Conservation (phyloP, 2,888 invertebrate species). For the Napeogenes inachia region DNA sequence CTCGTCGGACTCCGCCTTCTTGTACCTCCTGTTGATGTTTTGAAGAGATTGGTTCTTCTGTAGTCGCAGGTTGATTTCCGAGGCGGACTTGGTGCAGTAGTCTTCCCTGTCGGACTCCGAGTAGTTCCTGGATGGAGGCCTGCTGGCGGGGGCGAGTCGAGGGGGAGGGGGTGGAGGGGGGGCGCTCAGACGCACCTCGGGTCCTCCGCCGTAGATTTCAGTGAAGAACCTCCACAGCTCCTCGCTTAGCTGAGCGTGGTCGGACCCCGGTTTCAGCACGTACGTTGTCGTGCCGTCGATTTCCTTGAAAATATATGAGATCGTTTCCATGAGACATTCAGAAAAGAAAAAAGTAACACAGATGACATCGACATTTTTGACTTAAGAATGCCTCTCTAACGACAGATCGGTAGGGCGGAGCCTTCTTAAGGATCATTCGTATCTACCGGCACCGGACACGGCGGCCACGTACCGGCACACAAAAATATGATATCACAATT, state of each 20-base stretch:
- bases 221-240: slow-evolving; percentile 92
- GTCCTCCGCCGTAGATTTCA: slow-evolving; percentile 92
- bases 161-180: slow-evolving; percentile 33
- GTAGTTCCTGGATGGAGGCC: slow-evolving; percentile 46
- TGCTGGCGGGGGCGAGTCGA: slow-evolving; percentile 17
- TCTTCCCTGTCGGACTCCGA: slow-evolving; percentile 69
- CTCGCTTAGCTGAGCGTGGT: slow-evolving; percentile 88
- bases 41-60: slow-evolving; percentile 71
- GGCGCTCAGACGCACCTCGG: slow-evolving; percentile 80
- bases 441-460: too few relatives aligned
- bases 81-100: slow-evolving; percentile 62
- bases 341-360: too few relatives aligned
- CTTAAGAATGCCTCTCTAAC: too few relatives aligned
- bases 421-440: too few relatives aligned
- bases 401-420: too few relatives aligned
- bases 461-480: too few relatives aligned
- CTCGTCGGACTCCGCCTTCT: slow-evolving; percentile 57
- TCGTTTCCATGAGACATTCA: too few relatives aligned
- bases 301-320: slow-evolving; percentile 48
- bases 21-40: slow-evolving; percentile 56
- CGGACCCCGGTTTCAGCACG: slow-evolving; percentile 71
- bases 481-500: too few relatives aligned
- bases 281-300: slow-evolving; percentile 57
- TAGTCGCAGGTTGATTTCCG: slow-evolving; percentile 58
- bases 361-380: too few relatives aligned